These are phyloP conservation scores for Cataglyphis cursor DNA, from an alignment of 2,888 invertebrate genomes.

Conservation along the genomic window DNA sequence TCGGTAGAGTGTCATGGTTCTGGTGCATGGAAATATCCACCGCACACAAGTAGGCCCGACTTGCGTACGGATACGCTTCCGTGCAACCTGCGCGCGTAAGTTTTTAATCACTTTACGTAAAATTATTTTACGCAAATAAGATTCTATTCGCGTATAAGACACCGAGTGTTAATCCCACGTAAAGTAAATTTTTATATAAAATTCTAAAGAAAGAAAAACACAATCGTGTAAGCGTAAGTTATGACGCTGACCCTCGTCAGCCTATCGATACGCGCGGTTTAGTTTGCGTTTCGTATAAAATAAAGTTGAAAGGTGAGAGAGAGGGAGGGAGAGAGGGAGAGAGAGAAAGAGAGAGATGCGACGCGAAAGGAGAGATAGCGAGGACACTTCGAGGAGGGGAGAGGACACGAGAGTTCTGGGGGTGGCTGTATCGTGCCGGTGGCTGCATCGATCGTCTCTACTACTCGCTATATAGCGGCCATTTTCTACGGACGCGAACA, in stretches of 20 bases:
- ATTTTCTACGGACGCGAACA: slow-evolving; percentile 50
- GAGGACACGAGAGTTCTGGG: slow-evolving; percentile 63
- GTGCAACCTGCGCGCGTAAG: slow-evolving; percentile 30
- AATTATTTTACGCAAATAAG: background rate
- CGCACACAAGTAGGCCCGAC: slow-evolving; percentile 14
- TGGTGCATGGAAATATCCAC: slow-evolving; percentile 19
- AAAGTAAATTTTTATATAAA: background rate
- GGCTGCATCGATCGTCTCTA: slow-evolving; percentile 83
- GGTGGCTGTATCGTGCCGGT: slow-evolving; percentile 80
- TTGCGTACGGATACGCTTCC: slow-evolving; percentile 1
- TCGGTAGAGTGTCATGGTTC: slow-evolving; percentile 28
- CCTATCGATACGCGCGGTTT: background rate
- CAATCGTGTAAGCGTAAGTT: background rate
- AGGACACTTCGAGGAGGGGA: slow-evolving; percentile 31
- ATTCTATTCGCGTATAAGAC: background rate
- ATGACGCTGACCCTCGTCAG: background rate
- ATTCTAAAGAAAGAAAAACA: background rate
- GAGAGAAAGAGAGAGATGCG: slow-evolving; percentile 53
- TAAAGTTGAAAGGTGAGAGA: slow-evolving; percentile 17
- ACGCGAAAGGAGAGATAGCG: slow-evolving; percentile 8
- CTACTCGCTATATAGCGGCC: slow-evolving; percentile 64
- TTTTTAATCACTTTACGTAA: background rate
- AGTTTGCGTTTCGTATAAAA: slow-evolving; percentile 23
- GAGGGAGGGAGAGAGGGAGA: slow-evolving; percentile 19
- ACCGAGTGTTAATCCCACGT: background rate